Evolutionary conservation across 30 jellyfish, hydroid and myxozoan genomes (phyloP).

Genomic region (Catostylus mosaicus): DNA sequence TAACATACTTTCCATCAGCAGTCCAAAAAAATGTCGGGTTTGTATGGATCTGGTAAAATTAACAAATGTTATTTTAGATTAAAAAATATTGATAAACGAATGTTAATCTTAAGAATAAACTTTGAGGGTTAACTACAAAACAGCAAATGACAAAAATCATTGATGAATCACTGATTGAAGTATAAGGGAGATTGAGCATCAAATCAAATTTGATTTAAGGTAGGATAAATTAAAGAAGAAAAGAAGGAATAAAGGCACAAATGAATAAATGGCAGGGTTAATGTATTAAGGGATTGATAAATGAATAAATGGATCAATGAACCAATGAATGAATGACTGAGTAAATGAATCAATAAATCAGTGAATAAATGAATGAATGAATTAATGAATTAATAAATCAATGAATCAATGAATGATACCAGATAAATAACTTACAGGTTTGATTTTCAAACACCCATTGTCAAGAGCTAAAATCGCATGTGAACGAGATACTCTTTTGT

Average conservation of each 20-base stretch:
- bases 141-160: neutral
- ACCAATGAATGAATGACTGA: neutral
- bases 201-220: no score
- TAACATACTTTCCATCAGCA: neutral
- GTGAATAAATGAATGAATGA: neutral
- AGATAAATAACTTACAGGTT: constrained; percentile 60
- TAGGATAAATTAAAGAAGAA: neutral
- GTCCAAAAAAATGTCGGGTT: constrained; percentile 5
- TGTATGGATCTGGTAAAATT: constrained; percentile 2
- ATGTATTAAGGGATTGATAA: neutral
- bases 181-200: neutral
- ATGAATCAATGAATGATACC: neutral
- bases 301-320: neutral
- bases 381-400: neutral
- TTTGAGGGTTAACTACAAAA: neutral
- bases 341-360: neutral
- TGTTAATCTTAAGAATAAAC: no score
- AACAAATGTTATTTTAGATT: no score
- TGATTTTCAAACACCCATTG: constrained; percentile 47
- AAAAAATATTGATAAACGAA: neutral
- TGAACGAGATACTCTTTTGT: constrained; percentile 75
- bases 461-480: constrained; percentile 67
- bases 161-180: neutral
- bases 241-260: neutral
- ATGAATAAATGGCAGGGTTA: neutral